Evolutionary conservation across 1,140 invertebrate genomes (phyloP), one percentile per base, ranked within the genome.

Genomic region (Teleogryllus occipitalis): DNA sequence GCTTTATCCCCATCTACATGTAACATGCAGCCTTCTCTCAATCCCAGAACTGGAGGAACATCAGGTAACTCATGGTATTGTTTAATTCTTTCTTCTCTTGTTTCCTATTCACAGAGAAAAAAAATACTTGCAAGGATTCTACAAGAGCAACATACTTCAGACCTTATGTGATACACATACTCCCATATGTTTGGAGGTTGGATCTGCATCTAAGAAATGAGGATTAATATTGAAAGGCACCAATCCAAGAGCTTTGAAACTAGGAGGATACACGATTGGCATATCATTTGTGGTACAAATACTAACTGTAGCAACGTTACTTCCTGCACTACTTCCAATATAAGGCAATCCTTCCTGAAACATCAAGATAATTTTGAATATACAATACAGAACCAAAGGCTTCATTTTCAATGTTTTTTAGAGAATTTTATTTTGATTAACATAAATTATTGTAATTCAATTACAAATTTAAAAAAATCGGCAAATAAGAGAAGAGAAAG

Each of bases 141-240:
- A 39, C 27, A 39, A 39, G 27, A 5, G 27, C 27, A 39, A 39
- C 27, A 39, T 65, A 65, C 54, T 65, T 65, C 54, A 65, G 10
- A 65, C 7, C 2, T 1, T 65, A 65, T 14, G 54, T 65, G 54
- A 65, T 65, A 65, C 18, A 65, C 10, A 65, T 86, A 94, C 93
- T 47, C 93, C 93, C 87, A 91, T 93, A 85, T 95, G 93, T 80
- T 85, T 91, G 80, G 88, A 89, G 83, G 85, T 88, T 18, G 87
- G 83, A 82, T 91, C 86, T 73, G 89, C 84, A 78, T 95, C 94
- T 81, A 93, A 84, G 84, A 94, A 96, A 85, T 96, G 94, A 54
- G 94, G 93, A 86, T 96, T 96, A 74, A 96, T 95, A 85, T 96
- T 95, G 84, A 95, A 95, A 7, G 93, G 92, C 7, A 96, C 90